phyloP scores from a whole-genome alignment of 2,888 invertebrate genomes.

The Erebia palarica region DNA sequence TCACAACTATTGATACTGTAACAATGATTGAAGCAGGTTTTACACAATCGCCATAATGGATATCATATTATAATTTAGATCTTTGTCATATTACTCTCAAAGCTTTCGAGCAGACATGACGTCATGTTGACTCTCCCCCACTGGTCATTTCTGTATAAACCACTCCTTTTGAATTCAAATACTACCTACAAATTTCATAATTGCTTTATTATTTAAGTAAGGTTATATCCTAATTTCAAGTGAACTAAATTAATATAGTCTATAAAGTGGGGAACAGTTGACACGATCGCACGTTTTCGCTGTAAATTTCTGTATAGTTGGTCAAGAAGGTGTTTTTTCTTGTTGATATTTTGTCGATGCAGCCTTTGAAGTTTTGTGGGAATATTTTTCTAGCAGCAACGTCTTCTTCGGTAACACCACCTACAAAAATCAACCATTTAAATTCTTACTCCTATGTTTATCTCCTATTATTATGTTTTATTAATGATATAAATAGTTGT shows the following conservation, averaged over 20 bases:
- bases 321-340: slow-evolving; percentile 54
- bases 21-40: no score
- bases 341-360: slow-evolving; percentile 82
- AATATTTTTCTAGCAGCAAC: slow-evolving; percentile 72
- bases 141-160: no score
- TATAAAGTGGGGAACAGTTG: slow-evolving; percentile 63
- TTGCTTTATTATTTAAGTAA: not conserved
- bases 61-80: no score
- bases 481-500: no score
- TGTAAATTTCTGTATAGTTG: slow-evolving; percentile 67
- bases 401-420: slow-evolving; percentile 78
- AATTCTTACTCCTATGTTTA: not conserved
- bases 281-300: slow-evolving; percentile 75
- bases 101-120: no score
- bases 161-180: no score
- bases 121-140: no score
- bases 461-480: no score
- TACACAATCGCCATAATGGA: no score
- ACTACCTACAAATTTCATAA: not conserved
- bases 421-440: slow-evolving; percentile 51
- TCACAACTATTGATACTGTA: no score
- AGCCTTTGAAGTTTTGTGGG: slow-evolving; percentile 82
- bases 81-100: no score
- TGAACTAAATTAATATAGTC: not conserved
- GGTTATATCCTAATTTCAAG: not conserved